Evolutionary conservation across 2,888 invertebrate genomes (phyloP).

Genomic region (Drosophila lutescens): DNA sequence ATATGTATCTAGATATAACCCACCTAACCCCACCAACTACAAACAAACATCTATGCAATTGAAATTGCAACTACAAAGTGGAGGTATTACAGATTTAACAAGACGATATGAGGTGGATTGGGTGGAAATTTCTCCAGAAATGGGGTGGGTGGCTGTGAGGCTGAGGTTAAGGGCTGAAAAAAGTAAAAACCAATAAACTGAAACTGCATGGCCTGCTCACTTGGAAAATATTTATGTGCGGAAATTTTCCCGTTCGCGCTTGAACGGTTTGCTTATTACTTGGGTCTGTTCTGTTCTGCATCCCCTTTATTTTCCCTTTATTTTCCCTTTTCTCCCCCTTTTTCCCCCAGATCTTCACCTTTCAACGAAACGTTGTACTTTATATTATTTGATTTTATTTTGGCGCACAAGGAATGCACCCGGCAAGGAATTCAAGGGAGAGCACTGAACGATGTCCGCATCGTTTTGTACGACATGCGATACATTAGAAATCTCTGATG

Average conservation of each 20-base stretch:
- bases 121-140: background rate
- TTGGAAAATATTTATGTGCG: slow-evolving; percentile 52
- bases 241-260: slow-evolving; percentile 52
- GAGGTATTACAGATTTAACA: background rate
- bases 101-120: slow-evolving; percentile 1
- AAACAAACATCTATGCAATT: background rate
- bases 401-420: slow-evolving; percentile 42
- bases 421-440: slow-evolving; percentile 33
- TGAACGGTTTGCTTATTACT: slow-evolving; percentile 29
- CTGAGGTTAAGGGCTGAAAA: slow-evolving; percentile 39
- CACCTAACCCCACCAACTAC: background rate
- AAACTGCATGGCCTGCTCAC: slow-evolving; percentile 60
- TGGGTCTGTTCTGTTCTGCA: slow-evolving; percentile 6
- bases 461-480: slow-evolving; percentile 39
- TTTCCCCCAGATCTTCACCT: slow-evolving; percentile 12
- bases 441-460: slow-evolving; percentile 40
- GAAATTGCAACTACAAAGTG: slow-evolving; percentile 9
- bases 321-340: background rate
- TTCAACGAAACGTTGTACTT: slow-evolving; percentile 24
- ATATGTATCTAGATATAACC: background rate
- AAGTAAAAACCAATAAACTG: slow-evolving; percentile 64
- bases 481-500: slow-evolving; percentile 43
- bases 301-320: background rate
- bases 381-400: slow-evolving; percentile 24
- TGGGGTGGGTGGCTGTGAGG: background rate